Percentiles rank a stretch among this genome's conserved stretches.
Conservation (phyloP, 2,888 invertebrate genomes). For the Stenichneumon culpator region DNA sequence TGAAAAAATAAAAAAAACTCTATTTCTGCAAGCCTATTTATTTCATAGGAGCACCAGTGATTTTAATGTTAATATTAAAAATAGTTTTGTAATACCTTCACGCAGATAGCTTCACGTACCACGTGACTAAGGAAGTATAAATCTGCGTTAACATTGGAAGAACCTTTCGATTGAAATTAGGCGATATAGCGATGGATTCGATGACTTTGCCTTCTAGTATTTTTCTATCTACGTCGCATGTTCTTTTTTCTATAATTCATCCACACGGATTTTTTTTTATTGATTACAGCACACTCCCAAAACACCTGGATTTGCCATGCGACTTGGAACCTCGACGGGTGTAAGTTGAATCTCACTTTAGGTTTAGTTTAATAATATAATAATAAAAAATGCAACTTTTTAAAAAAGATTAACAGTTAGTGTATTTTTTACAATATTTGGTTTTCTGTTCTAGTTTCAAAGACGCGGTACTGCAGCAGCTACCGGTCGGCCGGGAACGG, state of each 20-base stretch:
- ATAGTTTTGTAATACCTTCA: too few relatives aligned
- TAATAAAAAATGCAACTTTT: not conserved
- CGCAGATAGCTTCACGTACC: too few relatives aligned
- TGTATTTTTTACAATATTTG: constrained; percentile 8
- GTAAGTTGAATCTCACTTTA: constrained; percentile 80
- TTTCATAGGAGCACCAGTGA: not conserved
- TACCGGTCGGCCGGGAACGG: constrained; percentile 84
- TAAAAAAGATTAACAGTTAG: too few relatives aligned
- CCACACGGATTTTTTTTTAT: not conserved
- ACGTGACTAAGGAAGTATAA: too few relatives aligned
- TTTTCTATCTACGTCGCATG: not conserved
- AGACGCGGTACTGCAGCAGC: constrained; percentile 82
- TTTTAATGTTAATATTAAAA: too few relatives aligned
- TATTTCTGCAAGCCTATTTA: not conserved
- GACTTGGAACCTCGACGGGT: constrained; percentile 87
- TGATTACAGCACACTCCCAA: constrained; percentile 84
- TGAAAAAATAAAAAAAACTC: not conserved
- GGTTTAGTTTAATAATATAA: not conserved
- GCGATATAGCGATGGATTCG: too few relatives aligned
- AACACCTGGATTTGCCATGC: constrained; percentile 85
- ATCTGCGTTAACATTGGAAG: too few relatives aligned
- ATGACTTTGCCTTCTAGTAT: not conserved
- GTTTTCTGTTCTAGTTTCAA: constrained; percentile 80
- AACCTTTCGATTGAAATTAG: too few relatives aligned
- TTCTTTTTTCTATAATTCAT: constrained; percentile 19